Evolutionary conservation across 1,140 invertebrate genomes (phyloP).

Genomic region (Linepithema humile): DNA sequence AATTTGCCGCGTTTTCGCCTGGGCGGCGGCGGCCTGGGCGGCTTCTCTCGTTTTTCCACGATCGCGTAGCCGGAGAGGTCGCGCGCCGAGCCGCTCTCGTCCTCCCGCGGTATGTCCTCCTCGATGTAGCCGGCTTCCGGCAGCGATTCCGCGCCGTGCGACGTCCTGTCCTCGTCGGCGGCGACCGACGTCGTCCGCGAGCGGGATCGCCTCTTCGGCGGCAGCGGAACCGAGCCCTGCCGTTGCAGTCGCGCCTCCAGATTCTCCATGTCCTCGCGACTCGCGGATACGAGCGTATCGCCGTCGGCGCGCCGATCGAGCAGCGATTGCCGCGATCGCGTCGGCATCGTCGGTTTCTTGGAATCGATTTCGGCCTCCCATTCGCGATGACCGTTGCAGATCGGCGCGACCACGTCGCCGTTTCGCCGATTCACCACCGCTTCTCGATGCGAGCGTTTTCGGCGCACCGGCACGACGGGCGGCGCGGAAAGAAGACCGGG

Average conservation of each 20-base stretch:
- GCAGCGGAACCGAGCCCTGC: conserved; percentile 50
- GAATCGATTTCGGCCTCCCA: conserved; percentile 32
- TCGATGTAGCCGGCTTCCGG: conserved; percentile 79
- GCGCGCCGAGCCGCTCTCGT: conserved; percentile 61
- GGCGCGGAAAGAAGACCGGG: conserved; percentile 25
- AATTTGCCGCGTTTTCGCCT: conserved; percentile 85
- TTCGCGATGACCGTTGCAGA: conserved; percentile 73
- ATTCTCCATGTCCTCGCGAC: conserved; percentile 79
- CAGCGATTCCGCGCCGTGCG: conserved; percentile 88
- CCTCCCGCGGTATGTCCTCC: conserved; percentile 73
- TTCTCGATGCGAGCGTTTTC: conserved; percentile 70
- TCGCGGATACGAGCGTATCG: conserved; percentile 75
- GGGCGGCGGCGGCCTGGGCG: conserved; percentile 85
- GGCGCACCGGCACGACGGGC: conserved; percentile 74
- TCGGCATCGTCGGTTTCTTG: conserved; percentile 28
- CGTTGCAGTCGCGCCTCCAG: conserved; percentile 63
- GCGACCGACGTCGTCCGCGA: conserved; percentile 86
- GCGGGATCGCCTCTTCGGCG: conserved; percentile 83
- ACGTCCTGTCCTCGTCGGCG: conserved; percentile 88
- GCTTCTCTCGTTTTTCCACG: conserved; percentile 86
- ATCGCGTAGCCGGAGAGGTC: conserved; percentile 85
- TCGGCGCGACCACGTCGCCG: conserved; percentile 56
- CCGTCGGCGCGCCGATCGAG: conserved; percentile 78
- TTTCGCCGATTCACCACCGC: conserved; percentile 45
- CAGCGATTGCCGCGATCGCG: conserved; percentile 56